Evolutionary conservation across 2,797 vertebrate genomes (phyloP), one percentile per base, ranked within the genome.

Genomic region (Crocidura indochinensis): DNA sequence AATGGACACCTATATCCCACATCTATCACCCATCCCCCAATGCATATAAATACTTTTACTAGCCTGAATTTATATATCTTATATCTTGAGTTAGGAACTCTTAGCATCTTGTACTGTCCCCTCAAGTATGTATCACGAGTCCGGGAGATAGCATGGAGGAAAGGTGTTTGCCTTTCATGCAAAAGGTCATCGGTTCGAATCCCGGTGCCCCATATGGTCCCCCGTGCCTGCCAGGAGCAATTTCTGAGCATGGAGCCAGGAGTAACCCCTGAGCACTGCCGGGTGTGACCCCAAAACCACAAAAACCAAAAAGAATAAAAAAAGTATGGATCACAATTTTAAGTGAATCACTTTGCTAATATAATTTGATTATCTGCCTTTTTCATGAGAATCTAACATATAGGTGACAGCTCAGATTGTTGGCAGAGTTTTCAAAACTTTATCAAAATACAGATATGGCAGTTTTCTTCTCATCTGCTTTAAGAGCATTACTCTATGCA

Each of bases 21-120:
- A 4, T 17, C 26, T 31, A 2, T 8, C 2, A 0, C 38, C 7
- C 3, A 71, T 8, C 12, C 47, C 64, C 24, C 2, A 0, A 27
- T 65, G 64, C 64, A 27, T 65, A 65, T 27, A 65, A 65, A 65
- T 3, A 1, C 44, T 53, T 69, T 9, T 49, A 10, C 8, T 78
- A 72, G 4, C 27, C 6, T 84, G 31, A 29, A 49, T 90, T 20
- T 68, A 56, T 64, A 22, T 31, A 49, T 12, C 14, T 56, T 20
- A 20, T 78, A 4, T 44, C 12, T 24, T 53, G 62, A 73, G 19
- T 27, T 44, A 24, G 12, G 24, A 80, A 38, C 38, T 84, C 10
- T 22, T 26, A 38, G 20, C 8, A 24, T 6, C 44, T 19, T 24
- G 12, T 3, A 3, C 7, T 76, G 3, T 67, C 73, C 10, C 49